Conservation (phyloP, 2,113 vertebrate genomes). For the Heterocephalus glaber region DNA sequence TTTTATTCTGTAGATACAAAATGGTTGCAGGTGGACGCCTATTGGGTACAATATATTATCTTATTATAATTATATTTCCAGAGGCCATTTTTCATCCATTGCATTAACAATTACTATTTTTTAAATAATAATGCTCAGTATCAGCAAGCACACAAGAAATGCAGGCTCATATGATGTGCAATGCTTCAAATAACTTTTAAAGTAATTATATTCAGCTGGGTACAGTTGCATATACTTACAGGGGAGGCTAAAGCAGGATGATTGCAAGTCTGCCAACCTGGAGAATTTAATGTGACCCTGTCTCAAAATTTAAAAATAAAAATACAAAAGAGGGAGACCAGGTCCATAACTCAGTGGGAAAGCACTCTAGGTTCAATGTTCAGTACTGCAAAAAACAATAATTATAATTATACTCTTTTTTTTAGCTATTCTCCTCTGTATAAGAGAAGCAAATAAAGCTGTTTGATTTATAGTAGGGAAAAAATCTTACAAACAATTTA, state of each 20-base stretch:
- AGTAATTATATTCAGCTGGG: neutral
- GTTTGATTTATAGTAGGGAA: neutral
- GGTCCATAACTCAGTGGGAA: neutral
- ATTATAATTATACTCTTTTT: neutral
- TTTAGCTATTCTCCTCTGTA: neutral
- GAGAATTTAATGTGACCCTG: neutral
- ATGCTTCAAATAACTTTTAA: neutral
- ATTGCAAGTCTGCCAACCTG: neutral
- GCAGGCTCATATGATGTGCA: neutral
- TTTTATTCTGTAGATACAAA: slow-evolving; percentile 10
- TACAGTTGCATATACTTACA: neutral
- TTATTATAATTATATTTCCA: neutral
- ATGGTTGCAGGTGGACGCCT: neutral
- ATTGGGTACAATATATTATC: neutral
- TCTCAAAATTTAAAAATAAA: neutral
- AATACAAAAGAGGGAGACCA: neutral
- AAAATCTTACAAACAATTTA: slow-evolving; percentile 41
- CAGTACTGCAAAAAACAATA: neutral
- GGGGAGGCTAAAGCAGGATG: neutral
- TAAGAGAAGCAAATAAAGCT: slow-evolving; percentile 21
- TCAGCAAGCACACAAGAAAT: neutral
- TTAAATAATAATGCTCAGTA: neutral
- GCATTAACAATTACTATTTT: neutral
- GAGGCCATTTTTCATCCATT: neutral
- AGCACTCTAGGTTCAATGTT: neutral